phyloP scores from a whole-genome alignment of 2,113 vertebrate genomes.

The Aleadryas rufinucha region DNA sequence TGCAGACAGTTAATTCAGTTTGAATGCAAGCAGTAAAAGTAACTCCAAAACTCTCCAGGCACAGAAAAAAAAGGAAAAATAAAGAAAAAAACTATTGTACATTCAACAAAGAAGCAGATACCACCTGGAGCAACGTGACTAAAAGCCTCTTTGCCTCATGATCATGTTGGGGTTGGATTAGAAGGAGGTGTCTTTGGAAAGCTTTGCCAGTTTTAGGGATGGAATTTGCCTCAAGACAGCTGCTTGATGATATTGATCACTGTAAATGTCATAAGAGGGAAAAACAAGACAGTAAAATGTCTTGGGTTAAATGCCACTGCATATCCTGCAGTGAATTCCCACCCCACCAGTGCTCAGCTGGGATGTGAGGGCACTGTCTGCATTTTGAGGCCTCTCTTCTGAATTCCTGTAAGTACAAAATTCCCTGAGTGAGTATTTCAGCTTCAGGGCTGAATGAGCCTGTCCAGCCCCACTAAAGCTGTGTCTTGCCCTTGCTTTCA shows the following conservation, averaged over 20 bases:
- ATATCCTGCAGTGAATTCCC: background rate
- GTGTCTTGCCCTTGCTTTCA: background rate
- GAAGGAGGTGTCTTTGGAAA: background rate
- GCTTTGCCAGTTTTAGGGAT: background rate
- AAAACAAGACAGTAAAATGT: background rate
- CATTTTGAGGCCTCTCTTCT: background rate
- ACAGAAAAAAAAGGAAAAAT: fast-evolving
- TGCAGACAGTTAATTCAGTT: background rate
- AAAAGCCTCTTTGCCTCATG: background rate
- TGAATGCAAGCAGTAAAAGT: background rate
- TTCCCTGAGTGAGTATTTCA: background rate
- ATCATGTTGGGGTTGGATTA: background rate
- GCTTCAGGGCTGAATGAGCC: background rate
- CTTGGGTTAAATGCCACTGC: background rate
- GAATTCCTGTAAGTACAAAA: background rate
- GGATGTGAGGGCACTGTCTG: background rate
- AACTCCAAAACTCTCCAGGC: background rate
- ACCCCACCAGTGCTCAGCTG: no score
- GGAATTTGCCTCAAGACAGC: background rate
- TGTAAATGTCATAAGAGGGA: background rate
- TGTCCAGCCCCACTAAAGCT: background rate
- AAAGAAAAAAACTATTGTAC: background rate
- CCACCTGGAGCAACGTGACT: background rate
- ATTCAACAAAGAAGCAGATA: background rate
- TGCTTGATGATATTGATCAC: background rate